Evolutionary conservation across 2,113 vertebrate species (phyloP).

Genomic region (Seriola quinqueradiata): DNA sequence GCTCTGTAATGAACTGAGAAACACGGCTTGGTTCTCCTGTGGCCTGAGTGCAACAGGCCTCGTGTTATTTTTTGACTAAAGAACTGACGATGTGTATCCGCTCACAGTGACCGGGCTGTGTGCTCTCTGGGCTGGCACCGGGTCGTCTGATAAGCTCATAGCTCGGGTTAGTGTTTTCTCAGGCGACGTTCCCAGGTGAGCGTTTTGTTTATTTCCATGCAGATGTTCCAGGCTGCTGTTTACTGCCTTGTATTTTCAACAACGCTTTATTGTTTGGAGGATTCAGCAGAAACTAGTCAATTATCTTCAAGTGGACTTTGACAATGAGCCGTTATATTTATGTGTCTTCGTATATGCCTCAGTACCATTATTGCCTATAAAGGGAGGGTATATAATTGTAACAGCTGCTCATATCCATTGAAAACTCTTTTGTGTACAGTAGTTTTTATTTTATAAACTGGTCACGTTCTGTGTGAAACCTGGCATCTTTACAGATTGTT

Average conservation of each 20-base stretch:
- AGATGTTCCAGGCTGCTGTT: constrained; percentile 32
- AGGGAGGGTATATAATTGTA: not conserved
- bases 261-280: constrained; percentile 22
- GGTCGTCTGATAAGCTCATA: not conserved
- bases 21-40: constrained; percentile 37
- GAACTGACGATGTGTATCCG: constrained; percentile 34
- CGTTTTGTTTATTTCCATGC: constrained; percentile 16
- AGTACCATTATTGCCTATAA: not conserved
- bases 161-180: constrained; percentile 19
- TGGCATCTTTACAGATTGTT: constrained; percentile 16
- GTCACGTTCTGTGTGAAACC: constrained; percentile 18
- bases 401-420: not conserved
- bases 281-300: constrained; percentile 42
- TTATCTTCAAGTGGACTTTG: constrained; percentile 36
- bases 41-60: constrained; percentile 36
- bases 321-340: constrained; percentile 4
- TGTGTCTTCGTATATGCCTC: not conserved
- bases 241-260: constrained; percentile 24
- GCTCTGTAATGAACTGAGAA: constrained; percentile 64
- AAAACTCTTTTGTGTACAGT: not conserved
- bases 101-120: not conserved
- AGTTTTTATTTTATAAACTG: constrained; percentile 2
- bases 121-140: not conserved
- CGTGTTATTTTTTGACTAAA: constrained; percentile 64
- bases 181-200: not conserved